phyloP scores from a whole-genome alignment of 2,113 vertebrate species.

The Silurus asotus region DNA sequence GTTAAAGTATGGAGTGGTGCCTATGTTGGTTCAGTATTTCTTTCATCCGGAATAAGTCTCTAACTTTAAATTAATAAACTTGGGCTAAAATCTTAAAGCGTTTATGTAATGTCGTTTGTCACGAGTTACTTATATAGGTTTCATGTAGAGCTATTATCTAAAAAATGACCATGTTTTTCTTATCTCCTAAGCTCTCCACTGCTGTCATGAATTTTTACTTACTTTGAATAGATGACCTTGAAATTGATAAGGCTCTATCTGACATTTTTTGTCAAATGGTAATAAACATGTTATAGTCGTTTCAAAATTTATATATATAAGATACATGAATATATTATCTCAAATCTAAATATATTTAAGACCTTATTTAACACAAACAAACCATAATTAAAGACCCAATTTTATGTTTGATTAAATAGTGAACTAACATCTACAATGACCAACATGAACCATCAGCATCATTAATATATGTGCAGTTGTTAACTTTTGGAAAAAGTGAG shows the following conservation, averaged over 20 bases:
- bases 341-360: too few relatives aligned
- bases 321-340: too few relatives aligned
- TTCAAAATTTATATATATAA: neutral
- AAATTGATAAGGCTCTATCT: neutral
- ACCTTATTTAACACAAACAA: neutral
- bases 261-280: neutral
- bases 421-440: neutral
- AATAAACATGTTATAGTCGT: neutral
- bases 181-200: neutral
- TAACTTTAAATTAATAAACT: too few relatives aligned
- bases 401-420: neutral
- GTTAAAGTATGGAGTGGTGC: too few relatives aligned
- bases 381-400: neutral
- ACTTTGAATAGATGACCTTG: neutral
- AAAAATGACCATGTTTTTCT: neutral
- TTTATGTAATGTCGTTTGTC: neutral
- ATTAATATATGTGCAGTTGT: neutral
- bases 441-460: neutral
- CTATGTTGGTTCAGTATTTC: too few relatives aligned
- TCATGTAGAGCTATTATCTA: neutral
- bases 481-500: neutral
- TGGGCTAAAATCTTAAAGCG: neutral
- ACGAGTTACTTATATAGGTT: neutral
- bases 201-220: neutral
- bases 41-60: too few relatives aligned